Base-by-base conservation (phyloP, 2,888 invertebrate genomes). In the Mythimna pallens region DNA sequence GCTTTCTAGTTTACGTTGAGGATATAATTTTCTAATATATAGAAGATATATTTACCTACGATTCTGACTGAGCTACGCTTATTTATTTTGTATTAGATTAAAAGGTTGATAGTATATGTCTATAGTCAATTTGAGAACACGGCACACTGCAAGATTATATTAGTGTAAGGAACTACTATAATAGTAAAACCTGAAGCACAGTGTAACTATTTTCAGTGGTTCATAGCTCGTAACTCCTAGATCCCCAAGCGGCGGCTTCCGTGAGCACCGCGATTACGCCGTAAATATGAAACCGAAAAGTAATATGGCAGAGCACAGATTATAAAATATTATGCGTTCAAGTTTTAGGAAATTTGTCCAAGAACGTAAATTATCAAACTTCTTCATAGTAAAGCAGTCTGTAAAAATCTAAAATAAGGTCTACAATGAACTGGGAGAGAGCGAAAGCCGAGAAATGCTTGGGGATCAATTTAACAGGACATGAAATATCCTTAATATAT, bases 131-230 rank as follows among this genome's bases (percentile, higher is more conserved):
- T 63, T 65, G 14, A 78, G 36, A 64, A 67, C 59, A 70, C 55
- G n/a, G 36, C 43, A 65, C 67, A 79, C 52, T 36, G 54, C 30
- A 67, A 40, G 59, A 36, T 74, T 61, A 66, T 52, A 67, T 59
- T 61, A 55, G 25, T 43, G 20, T 30, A 59, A 59, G 52, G 52
- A 73, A 73, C 34, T 67, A 74, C 59, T 47, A 14, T 67, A 22
- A n/a, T 34, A 43, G 47, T 52, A 52, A 73, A 67, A 34, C 30
- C 9, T 63, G 34, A 55, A 70, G 8, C 47, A 50, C 50, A 72
- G 65, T 58, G 30, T 50, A 50, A 65, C 36, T 58, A 40, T 8
- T 14, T 36, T 34, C 43, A 50, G 14, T 57, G 25, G 25, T 20
- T 72, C 17, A n/a, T 62, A n/a, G 7, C 6, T 54, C 25, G 3